Evolutionary conservation across 2,113 vertebrate species (phyloP), one percentile per base, ranked within the genome.

Genomic region (Hippotragus niger): DNA sequence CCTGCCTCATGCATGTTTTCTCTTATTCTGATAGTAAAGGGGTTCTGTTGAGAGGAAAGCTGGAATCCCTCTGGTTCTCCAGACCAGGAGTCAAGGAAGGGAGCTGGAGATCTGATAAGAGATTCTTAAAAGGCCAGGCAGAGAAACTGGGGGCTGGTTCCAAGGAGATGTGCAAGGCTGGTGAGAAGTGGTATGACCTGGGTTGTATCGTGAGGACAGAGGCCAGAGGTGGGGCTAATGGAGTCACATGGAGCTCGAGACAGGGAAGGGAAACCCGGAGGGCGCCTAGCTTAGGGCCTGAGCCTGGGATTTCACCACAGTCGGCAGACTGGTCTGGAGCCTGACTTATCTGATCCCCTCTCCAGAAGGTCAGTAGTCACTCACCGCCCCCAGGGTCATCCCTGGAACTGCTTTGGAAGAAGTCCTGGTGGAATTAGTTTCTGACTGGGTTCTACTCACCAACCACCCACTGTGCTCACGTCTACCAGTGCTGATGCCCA

Each of bases 401-500:
- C 8, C 31, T 1, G 13, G 31, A 45, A 47, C 57, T n/a, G 50
- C 14, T n/a, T 14, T 53, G 64, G 57, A 78, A 67, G 67, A 76
- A 74, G 6, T 31, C 60, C 58, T 55, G 82, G 87, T 58, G 43
- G 50, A 36, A 53, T 29, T 31, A 27, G 50, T 31, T 53, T 67
- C 47, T 14, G 7, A 29, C 4, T 31, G 27, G 52, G 27, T 57
- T 83, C 74, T 25, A 21, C 50, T 88, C 36, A 55, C 85, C 71
- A 31, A 88, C 62, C 29, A 1, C 29, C 14, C 43, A 6, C n/a
- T 40, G 33, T 13, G 31, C 62, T 9, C 47, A 4, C 1, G 2
- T 29, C 76, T 60, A 86, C 67, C 60, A 33, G n/a, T 0, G 0
- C 40, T 2, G 4, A 47, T 9, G 43, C 16, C 31, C 23, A 15